These are phyloP conservation scores for Leucophenga varia DNA, from an alignment of 1,140 invertebrate genomes.

Conservation along the genomic window DNA sequence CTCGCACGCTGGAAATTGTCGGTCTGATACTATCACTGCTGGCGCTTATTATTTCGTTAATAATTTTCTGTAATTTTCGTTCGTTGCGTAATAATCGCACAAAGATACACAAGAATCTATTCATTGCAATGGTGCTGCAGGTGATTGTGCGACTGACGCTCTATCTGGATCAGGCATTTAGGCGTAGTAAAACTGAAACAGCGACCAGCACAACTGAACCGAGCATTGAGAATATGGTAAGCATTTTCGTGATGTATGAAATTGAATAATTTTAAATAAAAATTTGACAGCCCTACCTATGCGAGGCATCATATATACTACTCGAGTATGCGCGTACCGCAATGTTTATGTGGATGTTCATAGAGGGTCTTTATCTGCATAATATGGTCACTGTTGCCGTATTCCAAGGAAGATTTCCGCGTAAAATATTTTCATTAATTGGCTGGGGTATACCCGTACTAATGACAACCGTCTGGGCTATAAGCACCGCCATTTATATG, in stretches of 20 bases:
- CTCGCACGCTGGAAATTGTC: slow-evolving; percentile 77
- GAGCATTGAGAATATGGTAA: slow-evolving; percentile 79
- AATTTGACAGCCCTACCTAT: slow-evolving; percentile 69
- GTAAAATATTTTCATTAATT: slow-evolving; percentile 69
- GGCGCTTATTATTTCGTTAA: slow-evolving; percentile 71
- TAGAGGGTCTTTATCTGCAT: slow-evolving; percentile 86
- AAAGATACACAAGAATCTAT: slow-evolving; percentile 84
- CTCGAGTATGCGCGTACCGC: slow-evolving; percentile 85
- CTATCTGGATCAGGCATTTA: slow-evolving; percentile 80
- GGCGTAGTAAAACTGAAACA: slow-evolving; percentile 41
- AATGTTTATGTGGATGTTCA: slow-evolving; percentile 95
- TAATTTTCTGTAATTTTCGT: slow-evolving; percentile 80
- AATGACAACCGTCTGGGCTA: slow-evolving; percentile 72
- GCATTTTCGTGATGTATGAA: slow-evolving; percentile 31
- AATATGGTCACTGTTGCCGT: slow-evolving; percentile 82
- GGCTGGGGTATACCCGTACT: slow-evolving; percentile 81
- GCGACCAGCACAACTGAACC: slow-evolving; percentile 41
- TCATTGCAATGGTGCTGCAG: slow-evolving; percentile 82
- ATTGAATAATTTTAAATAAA: background rate
- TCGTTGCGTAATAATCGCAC: slow-evolving; percentile 83
- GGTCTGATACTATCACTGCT: slow-evolving; percentile 78
- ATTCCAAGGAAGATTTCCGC: slow-evolving; percentile 75
- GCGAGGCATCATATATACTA: slow-evolving; percentile 75
- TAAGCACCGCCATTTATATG: slow-evolving; percentile 62
- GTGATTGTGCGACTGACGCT: slow-evolving; percentile 79